Percentiles rank a stretch among this genome's conserved stretches.
Evolutionary conservation across 2,888 invertebrate genomes (phyloP).

Genomic region (Laspeyria flexula): DNA sequence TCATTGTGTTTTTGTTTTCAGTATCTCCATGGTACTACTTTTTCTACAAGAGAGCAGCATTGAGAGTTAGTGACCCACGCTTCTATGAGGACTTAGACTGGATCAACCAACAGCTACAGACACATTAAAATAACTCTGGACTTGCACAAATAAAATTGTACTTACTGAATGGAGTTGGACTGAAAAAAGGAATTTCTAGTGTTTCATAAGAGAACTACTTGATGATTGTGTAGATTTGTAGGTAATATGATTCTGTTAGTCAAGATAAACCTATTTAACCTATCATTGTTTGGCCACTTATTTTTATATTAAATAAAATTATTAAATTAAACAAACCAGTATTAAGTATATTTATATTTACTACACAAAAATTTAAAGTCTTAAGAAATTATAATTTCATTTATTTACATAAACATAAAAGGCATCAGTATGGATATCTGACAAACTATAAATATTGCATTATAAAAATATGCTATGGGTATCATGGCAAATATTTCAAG

Average conservation of each 20-base stretch:
- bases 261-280: no score
- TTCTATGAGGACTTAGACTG: slow-evolving; percentile 95
- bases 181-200: slow-evolving; percentile 11
- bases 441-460: no score
- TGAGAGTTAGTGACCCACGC: slow-evolving; percentile 94
- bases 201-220: neutral
- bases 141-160: no score
- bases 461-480: neutral
- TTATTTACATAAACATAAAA: slow-evolving; percentile 28
- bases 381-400: slow-evolving; percentile 2
- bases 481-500: no score
- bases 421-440: no score
- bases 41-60: slow-evolving; percentile 94
- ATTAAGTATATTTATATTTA: no score
- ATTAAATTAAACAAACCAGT: no score
- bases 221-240: no score
- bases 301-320: no score
- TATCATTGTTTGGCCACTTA: no score
- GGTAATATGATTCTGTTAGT: no score
- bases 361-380: slow-evolving; percentile 5
- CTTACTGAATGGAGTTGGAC: slow-evolving; percentile 2
- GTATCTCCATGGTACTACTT: slow-evolving; percentile 96
- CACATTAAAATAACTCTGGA: slow-evolving; percentile 58
- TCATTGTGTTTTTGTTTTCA: slow-evolving; percentile 81
- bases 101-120: slow-evolving; percentile 87